Evolutionary conservation across 2,113 vertebrate genomes (phyloP), one percentile per base, ranked within the genome.

Genomic region (Clarias magur): DNA sequence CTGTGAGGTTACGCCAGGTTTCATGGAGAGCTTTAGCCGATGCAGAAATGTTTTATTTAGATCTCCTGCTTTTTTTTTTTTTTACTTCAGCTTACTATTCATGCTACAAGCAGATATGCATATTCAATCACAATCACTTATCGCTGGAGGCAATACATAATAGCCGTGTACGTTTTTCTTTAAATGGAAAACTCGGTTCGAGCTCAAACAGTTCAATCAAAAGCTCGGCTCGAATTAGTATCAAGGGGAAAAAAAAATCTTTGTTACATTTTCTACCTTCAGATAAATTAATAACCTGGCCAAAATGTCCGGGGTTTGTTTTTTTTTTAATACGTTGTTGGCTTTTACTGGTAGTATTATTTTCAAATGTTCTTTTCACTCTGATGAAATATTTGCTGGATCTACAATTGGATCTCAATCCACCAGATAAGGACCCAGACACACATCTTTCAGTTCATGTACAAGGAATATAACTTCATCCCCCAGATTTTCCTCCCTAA

Each of bases 21-120:
- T 94, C 94, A 94, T 87, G 93, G 93, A 91, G 91, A 92, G 90
- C 90, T 90, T 82, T 94, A 94, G 92, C 92, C 94, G 93, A 94
- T 95, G 91, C 94, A 93, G 88, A 90, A 93, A 84, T 30, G 84
- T 95, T 94, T 91, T 90, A 93, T 93, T 91, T 91, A 92, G 91
- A 93, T 89, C 82, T 48, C 89, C 92, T 86, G 91, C 82, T 90
- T 93, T 92, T 7, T 7, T 48, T 48, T 48, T 48, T 7, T 91
- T 91, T 78, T 88, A 92, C 93, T 82, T 92, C 92, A 93, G 42
- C 85, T 88, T 86, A 91, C 87, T 91, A 93, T 94, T 88, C 85
- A 93, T 89, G 88, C 91, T 91, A 91, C 90, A 87, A 92, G 91
- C 89, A 89, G 85, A 85, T 82, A 27, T 79, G n/a, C 84, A 82